phyloP scores from a whole-genome alignment of 1,140 invertebrate genomes.

The Drosophila azteca region DNA sequence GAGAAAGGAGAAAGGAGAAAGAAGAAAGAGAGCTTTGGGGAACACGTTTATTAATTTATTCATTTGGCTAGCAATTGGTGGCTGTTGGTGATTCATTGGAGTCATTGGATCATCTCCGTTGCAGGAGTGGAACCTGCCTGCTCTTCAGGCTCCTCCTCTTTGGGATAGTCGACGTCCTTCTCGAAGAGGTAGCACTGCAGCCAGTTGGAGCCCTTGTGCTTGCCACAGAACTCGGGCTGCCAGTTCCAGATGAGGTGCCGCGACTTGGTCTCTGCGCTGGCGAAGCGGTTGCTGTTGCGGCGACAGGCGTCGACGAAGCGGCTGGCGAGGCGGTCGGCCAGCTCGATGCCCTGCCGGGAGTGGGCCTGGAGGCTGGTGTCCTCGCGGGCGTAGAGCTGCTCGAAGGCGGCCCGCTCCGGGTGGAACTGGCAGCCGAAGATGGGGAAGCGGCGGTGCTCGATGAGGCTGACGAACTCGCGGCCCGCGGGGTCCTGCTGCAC shows the following conservation, averaged over 20 bases:
- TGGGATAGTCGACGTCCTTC: slow-evolving; percentile 47
- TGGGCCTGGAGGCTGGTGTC: slow-evolving; percentile 85
- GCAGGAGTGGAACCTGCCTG: no score
- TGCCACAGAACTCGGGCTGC: slow-evolving; percentile 85
- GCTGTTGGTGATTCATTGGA: no score
- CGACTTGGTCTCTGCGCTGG: slow-evolving; percentile 82
- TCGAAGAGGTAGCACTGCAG: slow-evolving; percentile 57
- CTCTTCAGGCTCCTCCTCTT: no score
- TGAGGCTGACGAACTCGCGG: slow-evolving; percentile 87
- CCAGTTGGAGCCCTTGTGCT: slow-evolving; percentile 41
- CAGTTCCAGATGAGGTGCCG: slow-evolving; percentile 88
- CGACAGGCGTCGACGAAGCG: slow-evolving; percentile 91
- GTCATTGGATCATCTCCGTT: no score
- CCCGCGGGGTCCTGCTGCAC: slow-evolving; percentile 87
- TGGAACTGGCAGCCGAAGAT: slow-evolving; percentile 95
- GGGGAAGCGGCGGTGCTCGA: slow-evolving; percentile 89
- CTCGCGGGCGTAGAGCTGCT: slow-evolving; percentile 87
- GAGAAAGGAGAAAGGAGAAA: no score
- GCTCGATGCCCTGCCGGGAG: slow-evolving; percentile 85
- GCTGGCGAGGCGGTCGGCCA: slow-evolving; percentile 91
- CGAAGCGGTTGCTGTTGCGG: slow-evolving; percentile 86
- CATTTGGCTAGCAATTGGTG: no score
- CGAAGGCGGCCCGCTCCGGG: slow-evolving; percentile 94
- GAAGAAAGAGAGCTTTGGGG: no score
- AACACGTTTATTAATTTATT: no score